phyloP scores from a whole-genome alignment of 2,888 invertebrate species.

The Halocaridina rubra region DNA sequence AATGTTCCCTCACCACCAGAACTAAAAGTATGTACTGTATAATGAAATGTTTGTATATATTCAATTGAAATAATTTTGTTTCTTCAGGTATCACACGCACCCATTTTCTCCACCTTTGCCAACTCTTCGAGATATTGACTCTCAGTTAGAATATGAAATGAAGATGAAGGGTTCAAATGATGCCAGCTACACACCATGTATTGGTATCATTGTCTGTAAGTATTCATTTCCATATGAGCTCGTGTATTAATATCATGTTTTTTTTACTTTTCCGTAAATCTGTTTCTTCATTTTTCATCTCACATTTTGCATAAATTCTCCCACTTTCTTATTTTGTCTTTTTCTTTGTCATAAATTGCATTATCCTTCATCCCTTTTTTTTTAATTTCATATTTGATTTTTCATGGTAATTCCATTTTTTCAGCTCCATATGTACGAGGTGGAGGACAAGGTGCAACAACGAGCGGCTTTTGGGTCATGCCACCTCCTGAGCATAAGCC shows the following conservation, averaged over 20 bases:
- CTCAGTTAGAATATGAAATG: constrained; percentile 94
- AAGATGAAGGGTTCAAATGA: constrained; percentile 92
- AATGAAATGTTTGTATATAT: too few relatives aligned
- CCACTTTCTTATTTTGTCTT: background rate
- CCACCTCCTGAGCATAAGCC: constrained; percentile 95
- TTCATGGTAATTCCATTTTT: constrained; percentile 65
- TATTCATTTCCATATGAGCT: constrained; percentile 2
- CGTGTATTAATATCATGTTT: too few relatives aligned
- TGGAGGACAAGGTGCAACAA: constrained; percentile 67
- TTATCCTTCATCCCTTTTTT: background rate
- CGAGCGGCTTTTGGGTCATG: constrained; percentile 92
- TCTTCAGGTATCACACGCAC: constrained; percentile 92
- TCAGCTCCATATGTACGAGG: constrained; percentile 79
- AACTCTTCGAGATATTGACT: constrained; percentile 83
- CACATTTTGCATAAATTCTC: background rate
- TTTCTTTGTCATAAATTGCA: background rate
- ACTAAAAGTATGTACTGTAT: too few relatives aligned
- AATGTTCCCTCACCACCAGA: too few relatives aligned
- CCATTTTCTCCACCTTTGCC: constrained; percentile 71
- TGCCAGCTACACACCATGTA: constrained; percentile 67
- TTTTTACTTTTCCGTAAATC: too few relatives aligned
- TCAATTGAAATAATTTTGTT: too few relatives aligned
- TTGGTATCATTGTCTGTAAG: constrained; percentile 53
- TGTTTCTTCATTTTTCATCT: too few relatives aligned
- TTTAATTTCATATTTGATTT: background rate